Evolutionary conservation across 30 jellyfish, hydroid and myxozoan genomes (phyloP), one percentile per base, ranked within the genome.

Genomic region (Aurelia sp.): DNA sequence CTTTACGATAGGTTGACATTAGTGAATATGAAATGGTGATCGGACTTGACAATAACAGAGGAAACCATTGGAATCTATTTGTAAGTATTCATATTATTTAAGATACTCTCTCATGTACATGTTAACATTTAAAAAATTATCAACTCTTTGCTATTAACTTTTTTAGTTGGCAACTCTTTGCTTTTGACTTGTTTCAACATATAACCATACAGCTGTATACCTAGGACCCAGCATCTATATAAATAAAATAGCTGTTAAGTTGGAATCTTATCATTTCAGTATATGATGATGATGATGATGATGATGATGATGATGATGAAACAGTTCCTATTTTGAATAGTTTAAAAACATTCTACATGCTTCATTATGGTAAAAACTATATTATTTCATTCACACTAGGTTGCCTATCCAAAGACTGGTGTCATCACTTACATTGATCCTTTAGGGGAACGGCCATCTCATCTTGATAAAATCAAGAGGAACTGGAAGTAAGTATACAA

Each of bases 31-130:
- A 64, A 35, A 35, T 64, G 40, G 75, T 64, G 50, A 35, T 64
- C 20, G 75, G 75, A 20, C 7, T 35, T 64, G 75, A 64, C 75
- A 64, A 64, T 64, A 7, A 64, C 40, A 44, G 75, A 20, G 75
- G 75, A 64, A 64, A 64, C 75, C 31, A 64, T 44, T 64, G 75
- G 75, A 64, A 64, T 64, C 75, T 64, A 9, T 64, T 64, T 64
- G 75, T 64, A 64, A 64, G 75, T 64, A 20, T 64, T 64, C 15
- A 35, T 21, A 35, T 8, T 16, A 13, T 35, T 5, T 64, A 1
- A 41, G 13, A n/a, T n/a, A n/a, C n/a, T n/a, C n/a, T n/a, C n/a
- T n/a, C n/a, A n/a, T n/a, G n/a, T n/a, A n/a, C n/a, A 41, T 41
- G 2, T 7, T 4, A 6, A 41, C 13, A 41, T 41, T 3, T 41